A percentile compares a stretch with the other conserved stretches of the same genome.
Conservation (phyloP, 2,797 vertebrate genomes). For the Pelobates cultripes region DNA sequence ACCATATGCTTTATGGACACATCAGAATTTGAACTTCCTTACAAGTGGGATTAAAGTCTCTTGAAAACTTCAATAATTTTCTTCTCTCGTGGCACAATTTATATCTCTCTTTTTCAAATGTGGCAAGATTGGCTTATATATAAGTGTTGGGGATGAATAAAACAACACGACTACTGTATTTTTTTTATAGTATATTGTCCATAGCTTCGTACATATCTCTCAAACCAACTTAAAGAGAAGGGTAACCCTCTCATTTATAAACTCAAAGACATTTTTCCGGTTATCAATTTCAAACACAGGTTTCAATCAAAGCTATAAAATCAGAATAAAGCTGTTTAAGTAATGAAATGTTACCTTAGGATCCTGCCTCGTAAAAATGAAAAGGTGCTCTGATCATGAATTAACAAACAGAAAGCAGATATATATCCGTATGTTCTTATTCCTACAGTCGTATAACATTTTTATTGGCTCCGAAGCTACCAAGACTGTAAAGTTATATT, state of each 20-base stretch:
- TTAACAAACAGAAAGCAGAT: slow-evolving; percentile 55
- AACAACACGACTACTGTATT: slow-evolving; percentile 14
- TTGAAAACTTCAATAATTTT: slow-evolving; percentile 43
- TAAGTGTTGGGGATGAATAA: slow-evolving; percentile 42
- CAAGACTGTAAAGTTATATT: slow-evolving; percentile 55
- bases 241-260: slow-evolving; percentile 47
- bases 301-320: slow-evolving; percentile 57
- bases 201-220: slow-evolving; percentile 15
- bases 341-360: slow-evolving; percentile 56
- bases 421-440: slow-evolving; percentile 55
- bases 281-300: slow-evolving; percentile 52
- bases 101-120: slow-evolving; percentile 24
- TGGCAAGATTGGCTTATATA: slow-evolving; percentile 49
- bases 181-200: slow-evolving; percentile 12
- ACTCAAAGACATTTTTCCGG: slow-evolving; percentile 39
- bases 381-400: slow-evolving; percentile 52
- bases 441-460: slow-evolving; percentile 53
- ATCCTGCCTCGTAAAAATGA: slow-evolving; percentile 55
- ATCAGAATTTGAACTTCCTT: slow-evolving; percentile 42
- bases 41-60: slow-evolving; percentile 50
- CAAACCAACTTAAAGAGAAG: slow-evolving; percentile 34
- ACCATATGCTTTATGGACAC: slow-evolving; percentile 41
- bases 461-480: slow-evolving; percentile 49
- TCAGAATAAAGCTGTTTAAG: slow-evolving; percentile 57
- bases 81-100: slow-evolving; percentile 29